Conservation (phyloP, 1,140 invertebrate genomes). For the Drosophila seguyi region DNA sequence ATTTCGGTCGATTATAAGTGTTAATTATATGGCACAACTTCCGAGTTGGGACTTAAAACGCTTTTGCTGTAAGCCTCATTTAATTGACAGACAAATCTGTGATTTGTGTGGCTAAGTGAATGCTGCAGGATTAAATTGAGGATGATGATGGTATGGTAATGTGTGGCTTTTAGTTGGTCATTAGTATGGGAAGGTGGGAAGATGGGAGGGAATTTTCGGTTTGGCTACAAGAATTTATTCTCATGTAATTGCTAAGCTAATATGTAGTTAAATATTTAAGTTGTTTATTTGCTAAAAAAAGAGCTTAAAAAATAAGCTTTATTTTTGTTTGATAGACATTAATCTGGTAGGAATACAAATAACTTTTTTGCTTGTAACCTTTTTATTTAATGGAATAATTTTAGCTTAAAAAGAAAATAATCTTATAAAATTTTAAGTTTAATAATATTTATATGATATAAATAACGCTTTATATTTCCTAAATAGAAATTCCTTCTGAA, state of each 20-base stretch:
- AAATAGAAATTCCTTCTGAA: too few species aligned
- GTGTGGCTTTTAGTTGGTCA: slow-evolving; percentile 20
- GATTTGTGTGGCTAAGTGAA: slow-evolving; percentile 26
- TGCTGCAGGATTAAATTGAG: slow-evolving; percentile 16
- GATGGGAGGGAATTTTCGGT: too few species aligned
- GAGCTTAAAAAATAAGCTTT: neutral
- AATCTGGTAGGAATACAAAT: too few species aligned
- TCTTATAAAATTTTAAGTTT: too few species aligned
- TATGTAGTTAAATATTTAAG: too few species aligned
- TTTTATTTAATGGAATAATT: too few species aligned
- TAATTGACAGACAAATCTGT: slow-evolving; percentile 33
- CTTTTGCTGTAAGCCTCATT: slow-evolving; percentile 37
- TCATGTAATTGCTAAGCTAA: neutral
- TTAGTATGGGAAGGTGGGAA: slow-evolving; percentile 13
- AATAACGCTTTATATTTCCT: neutral
- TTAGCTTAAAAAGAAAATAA: too few species aligned
- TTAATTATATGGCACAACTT: slow-evolving; percentile 54
- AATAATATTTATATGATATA: too few species aligned
- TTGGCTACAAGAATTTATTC: neutral
- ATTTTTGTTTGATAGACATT: neutral
- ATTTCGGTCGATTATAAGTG: slow-evolving; percentile 54
- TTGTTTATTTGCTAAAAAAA: too few species aligned
- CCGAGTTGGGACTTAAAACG: slow-evolving; percentile 30
- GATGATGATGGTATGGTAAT: slow-evolving; percentile 26
- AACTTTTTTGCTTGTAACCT: too few species aligned